Percentiles rank a stretch among this genome's conserved stretches.
These are phyloP conservation scores for Butorides virescens DNA, from an alignment of 2,113 vertebrate species.

Conservation along the genomic window DNA sequence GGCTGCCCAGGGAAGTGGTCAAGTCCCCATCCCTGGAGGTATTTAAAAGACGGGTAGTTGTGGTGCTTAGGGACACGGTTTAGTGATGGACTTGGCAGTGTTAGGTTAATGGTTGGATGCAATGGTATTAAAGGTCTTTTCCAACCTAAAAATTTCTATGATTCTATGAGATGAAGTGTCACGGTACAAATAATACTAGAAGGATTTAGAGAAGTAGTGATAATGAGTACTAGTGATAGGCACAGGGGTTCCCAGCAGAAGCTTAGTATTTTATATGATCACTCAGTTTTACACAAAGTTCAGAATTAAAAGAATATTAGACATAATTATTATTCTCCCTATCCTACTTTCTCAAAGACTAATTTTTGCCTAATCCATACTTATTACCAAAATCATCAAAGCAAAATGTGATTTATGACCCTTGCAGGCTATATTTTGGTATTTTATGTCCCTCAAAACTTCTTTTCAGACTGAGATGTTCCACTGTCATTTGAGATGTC, in stretches of 20 bases:
- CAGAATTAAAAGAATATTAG: not conserved
- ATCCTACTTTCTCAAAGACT: not conserved
- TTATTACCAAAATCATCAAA: not conserved
- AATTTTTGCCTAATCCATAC: not conserved
- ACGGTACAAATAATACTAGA: not conserved
- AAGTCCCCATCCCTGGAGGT: too few relatives aligned
- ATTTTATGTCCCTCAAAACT: conserved; percentile 24
- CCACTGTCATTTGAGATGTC: not conserved
- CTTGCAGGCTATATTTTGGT: not conserved
- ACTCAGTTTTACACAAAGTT: not conserved
- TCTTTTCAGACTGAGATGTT: not conserved
- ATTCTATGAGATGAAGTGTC: not conserved
- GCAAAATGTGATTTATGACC: not conserved
- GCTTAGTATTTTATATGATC: not conserved
- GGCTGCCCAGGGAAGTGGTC: too few relatives aligned
- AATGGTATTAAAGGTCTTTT: too few relatives aligned
- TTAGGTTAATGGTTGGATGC: too few relatives aligned
- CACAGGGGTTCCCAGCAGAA: not conserved
- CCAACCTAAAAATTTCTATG: too few relatives aligned
- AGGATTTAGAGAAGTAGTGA: not conserved
- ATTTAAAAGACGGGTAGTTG: too few relatives aligned
- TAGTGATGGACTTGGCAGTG: too few relatives aligned
- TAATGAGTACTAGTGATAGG: not conserved
- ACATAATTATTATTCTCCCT: not conserved
- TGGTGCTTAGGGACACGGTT: too few relatives aligned